Conservation (phyloP, 2,797 vertebrate genomes). For the Malacoraja senta region DNA sequence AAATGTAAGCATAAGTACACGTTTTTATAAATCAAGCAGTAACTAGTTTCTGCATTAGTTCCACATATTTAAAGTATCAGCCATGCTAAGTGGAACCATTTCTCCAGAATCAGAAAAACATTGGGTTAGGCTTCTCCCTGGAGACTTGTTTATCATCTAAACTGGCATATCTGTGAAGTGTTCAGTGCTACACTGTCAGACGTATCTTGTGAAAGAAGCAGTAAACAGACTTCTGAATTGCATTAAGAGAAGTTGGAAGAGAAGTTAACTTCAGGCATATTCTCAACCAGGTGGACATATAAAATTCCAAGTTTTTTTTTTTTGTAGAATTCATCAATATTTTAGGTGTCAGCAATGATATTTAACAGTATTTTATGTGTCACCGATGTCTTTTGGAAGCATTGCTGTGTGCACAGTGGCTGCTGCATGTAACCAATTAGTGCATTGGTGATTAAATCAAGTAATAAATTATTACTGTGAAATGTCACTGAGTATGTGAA, state of each 20-base stretch:
- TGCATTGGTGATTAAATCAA: neutral
- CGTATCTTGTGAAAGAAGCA: no score
- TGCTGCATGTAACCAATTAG: neutral
- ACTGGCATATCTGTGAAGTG: no score
- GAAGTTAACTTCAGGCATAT: no score
- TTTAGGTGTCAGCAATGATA: neutral
- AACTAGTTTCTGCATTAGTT: no score
- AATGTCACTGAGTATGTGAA: neutral
- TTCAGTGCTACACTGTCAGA: no score
- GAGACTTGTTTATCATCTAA: no score
- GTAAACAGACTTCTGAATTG: neutral
- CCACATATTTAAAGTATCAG: no score
- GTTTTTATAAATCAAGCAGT: no score
- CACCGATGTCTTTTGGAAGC: neutral
- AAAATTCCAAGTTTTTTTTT: neutral
- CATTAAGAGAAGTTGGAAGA: neutral
- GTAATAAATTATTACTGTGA: neutral
- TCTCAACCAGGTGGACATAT: neutral
- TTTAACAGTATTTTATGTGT: neutral
- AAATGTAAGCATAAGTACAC: no score
- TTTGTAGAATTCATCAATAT: neutral
- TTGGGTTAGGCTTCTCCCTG: no score
- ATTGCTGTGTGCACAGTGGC: neutral
- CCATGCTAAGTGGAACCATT: no score
- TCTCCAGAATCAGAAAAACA: no score